Evolutionary conservation across 2,113 vertebrate genomes (phyloP).

Genomic region (Noturus placidus): DNA sequence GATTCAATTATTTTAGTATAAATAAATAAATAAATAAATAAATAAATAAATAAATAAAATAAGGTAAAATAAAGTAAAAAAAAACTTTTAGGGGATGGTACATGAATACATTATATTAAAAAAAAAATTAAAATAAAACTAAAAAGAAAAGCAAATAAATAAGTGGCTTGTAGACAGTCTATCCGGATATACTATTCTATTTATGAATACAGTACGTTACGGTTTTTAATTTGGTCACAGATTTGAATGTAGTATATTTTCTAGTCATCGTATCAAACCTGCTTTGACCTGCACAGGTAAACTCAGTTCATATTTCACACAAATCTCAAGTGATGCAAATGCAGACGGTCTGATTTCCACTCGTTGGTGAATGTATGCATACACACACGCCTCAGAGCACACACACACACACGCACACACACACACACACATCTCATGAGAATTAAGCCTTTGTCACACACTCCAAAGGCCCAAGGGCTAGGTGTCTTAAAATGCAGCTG

Average conservation of each 20-base stretch:
- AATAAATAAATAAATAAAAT: not conserved
- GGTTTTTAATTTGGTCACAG: not conserved
- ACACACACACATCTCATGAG: constrained; percentile 43
- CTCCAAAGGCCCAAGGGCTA: constrained; percentile 40
- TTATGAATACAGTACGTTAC: not conserved
- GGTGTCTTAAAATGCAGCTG: constrained; percentile 51
- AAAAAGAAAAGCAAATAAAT: not conserved
- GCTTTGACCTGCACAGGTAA: not conserved
- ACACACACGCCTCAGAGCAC: constrained; percentile 24
- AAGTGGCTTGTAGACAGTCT: not conserved
- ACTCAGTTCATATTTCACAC: not conserved
- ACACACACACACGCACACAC: constrained; percentile 14
- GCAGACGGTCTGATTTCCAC: constrained; percentile 33
- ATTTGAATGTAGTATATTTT: not conserved
- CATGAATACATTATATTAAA: not conserved
- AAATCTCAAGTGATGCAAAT: constrained; percentile 13
- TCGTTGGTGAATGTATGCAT: constrained; percentile 5
- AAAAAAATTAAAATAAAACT: not conserved
- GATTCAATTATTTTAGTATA: too few species aligned
- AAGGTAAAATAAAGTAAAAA: not conserved
- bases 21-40: not conserved
- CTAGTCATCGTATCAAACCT: constrained; percentile 9
- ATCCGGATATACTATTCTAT: not conserved
- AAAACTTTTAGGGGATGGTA: not conserved
- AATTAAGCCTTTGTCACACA: constrained; percentile 49